phyloP scores from a whole-genome alignment of 2,888 invertebrate genomes.

The Apocheima hispidaria region DNA sequence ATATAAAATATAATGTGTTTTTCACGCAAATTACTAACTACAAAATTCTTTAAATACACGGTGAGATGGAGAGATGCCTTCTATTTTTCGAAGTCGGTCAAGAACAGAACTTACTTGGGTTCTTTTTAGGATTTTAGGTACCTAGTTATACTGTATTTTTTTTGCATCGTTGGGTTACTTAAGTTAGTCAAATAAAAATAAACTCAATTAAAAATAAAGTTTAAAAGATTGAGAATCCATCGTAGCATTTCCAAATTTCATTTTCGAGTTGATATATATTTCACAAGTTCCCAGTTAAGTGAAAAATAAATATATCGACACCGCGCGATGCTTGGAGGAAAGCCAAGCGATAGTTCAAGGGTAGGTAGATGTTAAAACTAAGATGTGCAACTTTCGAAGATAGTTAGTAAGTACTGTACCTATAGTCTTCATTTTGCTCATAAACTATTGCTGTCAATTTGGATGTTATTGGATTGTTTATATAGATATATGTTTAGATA shows the following conservation, averaged over 20 bases:
- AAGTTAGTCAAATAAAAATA: not conserved
- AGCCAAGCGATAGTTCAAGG: constrained; percentile 63
- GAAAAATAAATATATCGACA: constrained; percentile 62
- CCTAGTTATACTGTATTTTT: too few relatives aligned
- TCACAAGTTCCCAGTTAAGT: constrained; percentile 45
- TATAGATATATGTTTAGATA: too few relatives aligned
- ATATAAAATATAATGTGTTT: too few relatives aligned
- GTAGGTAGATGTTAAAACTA: not conserved
- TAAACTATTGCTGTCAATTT: too few relatives aligned
- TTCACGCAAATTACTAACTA: too few relatives aligned
- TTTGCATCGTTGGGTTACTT: too few relatives aligned
- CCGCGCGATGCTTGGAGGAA: constrained; percentile 64
- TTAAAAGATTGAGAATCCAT: constrained; percentile 53
- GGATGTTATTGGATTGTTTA: too few relatives aligned
- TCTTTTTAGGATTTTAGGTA: too few relatives aligned
- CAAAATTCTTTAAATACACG: too few relatives aligned
- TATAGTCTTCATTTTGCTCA: not conserved
- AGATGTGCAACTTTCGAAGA: not conserved
- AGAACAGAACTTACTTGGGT: too few relatives aligned
- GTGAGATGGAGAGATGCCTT: too few relatives aligned
- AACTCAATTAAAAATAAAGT: constrained; percentile 4
- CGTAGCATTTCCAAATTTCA: constrained; percentile 53
- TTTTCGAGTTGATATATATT: constrained; percentile 33
- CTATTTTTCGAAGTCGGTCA: too few relatives aligned
- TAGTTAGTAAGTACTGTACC: not conserved